phyloP scores from a whole-genome alignment of 2,113 vertebrate species.

The Chamaetylas fuelleborni region DNA sequence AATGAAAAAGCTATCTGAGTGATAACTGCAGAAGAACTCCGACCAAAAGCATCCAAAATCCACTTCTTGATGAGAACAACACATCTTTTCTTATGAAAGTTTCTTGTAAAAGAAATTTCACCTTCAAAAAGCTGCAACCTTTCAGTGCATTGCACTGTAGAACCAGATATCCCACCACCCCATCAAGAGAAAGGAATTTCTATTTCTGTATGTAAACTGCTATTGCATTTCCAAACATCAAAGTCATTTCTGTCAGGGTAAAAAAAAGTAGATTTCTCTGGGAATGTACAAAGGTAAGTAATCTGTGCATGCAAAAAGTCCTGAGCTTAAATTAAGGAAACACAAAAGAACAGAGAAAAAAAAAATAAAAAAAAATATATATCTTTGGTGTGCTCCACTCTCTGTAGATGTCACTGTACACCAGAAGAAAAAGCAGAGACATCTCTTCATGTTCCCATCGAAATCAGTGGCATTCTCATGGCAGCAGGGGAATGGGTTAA shows the following conservation, averaged over 20 bases:
- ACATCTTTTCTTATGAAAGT: too few relatives aligned
- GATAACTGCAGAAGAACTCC: background rate
- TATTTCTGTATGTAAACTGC: background rate
- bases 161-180: background rate
- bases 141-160: background rate
- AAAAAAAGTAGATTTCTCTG: background rate
- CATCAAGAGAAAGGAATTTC: background rate
- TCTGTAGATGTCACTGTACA: constrained; percentile 61
- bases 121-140: background rate
- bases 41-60: background rate
- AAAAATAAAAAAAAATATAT: background rate
- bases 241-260: background rate
- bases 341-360: background rate
- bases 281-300: background rate
- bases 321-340: background rate
- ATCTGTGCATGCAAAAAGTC: background rate
- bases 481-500: background rate
- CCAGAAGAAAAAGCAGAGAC: background rate
- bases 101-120: background rate
- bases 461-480: background rate
- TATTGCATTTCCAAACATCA: background rate
- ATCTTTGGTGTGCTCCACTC: background rate
- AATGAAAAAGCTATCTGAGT: background rate
- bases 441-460: background rate
- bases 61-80: background rate